These are phyloP conservation scores for Silurus meridionalis DNA, from an alignment of 2,113 vertebrate species.

Conservation along the genomic window DNA sequence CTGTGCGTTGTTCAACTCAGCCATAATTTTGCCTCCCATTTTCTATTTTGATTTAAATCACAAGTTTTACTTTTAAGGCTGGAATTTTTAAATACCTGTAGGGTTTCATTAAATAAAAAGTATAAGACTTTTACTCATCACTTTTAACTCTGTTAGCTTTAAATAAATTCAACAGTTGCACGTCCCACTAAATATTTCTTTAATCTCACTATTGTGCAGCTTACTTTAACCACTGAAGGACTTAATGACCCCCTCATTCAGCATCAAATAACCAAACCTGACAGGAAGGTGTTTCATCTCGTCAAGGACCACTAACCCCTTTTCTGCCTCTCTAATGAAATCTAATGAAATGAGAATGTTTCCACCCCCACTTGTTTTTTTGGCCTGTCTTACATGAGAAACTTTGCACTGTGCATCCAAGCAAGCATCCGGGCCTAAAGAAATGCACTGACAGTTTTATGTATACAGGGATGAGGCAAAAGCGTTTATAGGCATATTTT, in stretches of 20 bases:
- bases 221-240: slow-evolving; percentile 55
- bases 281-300: slow-evolving; percentile 64
- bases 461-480: slow-evolving; percentile 51
- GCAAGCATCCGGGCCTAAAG: slow-evolving; percentile 35
- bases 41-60: too few species aligned
- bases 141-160: neutral
- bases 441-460: slow-evolving; percentile 64
- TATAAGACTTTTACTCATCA: too few species aligned
- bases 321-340: slow-evolving; percentile 43
- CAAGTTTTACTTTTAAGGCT: too few species aligned
- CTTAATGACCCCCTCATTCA: slow-evolving; percentile 46
- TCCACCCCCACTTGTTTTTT: slow-evolving; percentile 38
- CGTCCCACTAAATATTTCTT: neutral
- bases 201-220: slow-evolving; percentile 13
- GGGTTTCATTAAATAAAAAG: neutral
- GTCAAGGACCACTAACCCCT: slow-evolving; percentile 51
- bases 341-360: slow-evolving; percentile 37
- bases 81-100: too few species aligned
- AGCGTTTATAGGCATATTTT: slow-evolving; percentile 33
- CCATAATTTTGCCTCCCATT: too few species aligned
- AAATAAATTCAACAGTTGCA: neutral
- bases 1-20: too few species aligned
- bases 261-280: slow-evolving; percentile 46
- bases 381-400: slow-evolving; percentile 36
- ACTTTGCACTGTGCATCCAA: slow-evolving; percentile 23